Conservation (phyloP, 1,140 invertebrate genomes). For the Eueides isabella region DNA sequence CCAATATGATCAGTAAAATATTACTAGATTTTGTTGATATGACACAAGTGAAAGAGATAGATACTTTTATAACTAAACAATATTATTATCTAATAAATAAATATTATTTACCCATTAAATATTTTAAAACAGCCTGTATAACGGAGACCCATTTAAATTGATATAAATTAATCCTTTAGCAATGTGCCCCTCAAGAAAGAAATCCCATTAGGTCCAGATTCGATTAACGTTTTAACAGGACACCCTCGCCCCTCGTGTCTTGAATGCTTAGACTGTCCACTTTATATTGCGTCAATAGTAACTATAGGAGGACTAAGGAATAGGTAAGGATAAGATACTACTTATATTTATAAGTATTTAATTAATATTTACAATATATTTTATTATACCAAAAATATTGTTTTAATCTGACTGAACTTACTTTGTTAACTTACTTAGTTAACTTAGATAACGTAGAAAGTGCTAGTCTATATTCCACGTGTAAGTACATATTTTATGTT, state of each 20-base stretch:
- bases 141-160: constrained; percentile 74
- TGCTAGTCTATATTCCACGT: too few species aligned
- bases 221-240: constrained; percentile 79
- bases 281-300: constrained; percentile 9
- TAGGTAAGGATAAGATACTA: neutral
- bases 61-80: neutral
- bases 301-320: neutral
- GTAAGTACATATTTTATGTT: too few species aligned
- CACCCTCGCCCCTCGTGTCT: constrained; percentile 42
- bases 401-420: too few species aligned
- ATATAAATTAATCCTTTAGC: constrained; percentile 82
- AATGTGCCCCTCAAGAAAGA: constrained; percentile 78
- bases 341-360: constrained; percentile 1
- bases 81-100: neutral
- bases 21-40: too few species aligned
- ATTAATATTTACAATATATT: neutral
- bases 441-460: too few species aligned
- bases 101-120: neutral
- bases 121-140: constrained; percentile 55
- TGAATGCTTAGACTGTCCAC: constrained; percentile 37
- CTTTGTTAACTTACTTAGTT: too few species aligned
- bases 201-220: constrained; percentile 79
- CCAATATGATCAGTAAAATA: too few species aligned
- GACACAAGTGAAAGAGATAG: too few species aligned
- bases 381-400: too few species aligned